These are phyloP conservation scores for Apamea epomidion DNA, from an alignment of 2,888 invertebrate genomes.

Conservation along the genomic window DNA sequence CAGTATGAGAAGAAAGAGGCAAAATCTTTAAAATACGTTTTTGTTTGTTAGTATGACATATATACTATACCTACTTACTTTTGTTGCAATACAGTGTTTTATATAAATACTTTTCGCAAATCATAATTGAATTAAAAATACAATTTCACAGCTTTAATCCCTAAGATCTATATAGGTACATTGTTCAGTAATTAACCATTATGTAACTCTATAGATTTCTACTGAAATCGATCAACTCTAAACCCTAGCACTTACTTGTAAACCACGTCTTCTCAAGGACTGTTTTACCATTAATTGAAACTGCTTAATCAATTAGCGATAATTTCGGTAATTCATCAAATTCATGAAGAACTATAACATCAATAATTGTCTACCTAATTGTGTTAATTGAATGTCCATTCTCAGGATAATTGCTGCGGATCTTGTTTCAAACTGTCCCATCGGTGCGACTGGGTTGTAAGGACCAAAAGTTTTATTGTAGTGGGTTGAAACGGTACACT, in stretches of 20 bases:
- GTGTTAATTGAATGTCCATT: conserved; percentile 47
- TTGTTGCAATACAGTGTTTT: background rate
- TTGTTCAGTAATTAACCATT: background rate
- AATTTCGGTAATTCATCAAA: conserved; percentile 30
- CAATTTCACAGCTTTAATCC: background rate
- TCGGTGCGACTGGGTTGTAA: background rate
- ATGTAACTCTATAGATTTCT: background rate
- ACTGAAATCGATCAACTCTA: background rate
- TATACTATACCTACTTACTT: background rate
- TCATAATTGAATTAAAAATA: background rate
- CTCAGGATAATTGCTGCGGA: conserved; percentile 27
- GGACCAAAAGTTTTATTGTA: conserved; percentile 24
- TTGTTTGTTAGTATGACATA: background rate
- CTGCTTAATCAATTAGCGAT: conserved; percentile 40
- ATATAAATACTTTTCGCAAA: background rate
- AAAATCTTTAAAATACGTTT: background rate
- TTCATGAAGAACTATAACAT: conserved; percentile 31
- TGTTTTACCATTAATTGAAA: conserved; percentile 36
- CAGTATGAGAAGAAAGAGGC: background rate
- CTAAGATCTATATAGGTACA: background rate
- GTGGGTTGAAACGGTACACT: conserved; percentile 1
- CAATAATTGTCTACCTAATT: conserved; percentile 27
- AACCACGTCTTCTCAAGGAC: background rate
- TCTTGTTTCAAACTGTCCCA: conserved; percentile 35
- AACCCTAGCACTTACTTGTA: background rate